These are phyloP conservation scores for Cydia splendana DNA, from an alignment of 1,140 invertebrate species.

Conservation along the genomic window DNA sequence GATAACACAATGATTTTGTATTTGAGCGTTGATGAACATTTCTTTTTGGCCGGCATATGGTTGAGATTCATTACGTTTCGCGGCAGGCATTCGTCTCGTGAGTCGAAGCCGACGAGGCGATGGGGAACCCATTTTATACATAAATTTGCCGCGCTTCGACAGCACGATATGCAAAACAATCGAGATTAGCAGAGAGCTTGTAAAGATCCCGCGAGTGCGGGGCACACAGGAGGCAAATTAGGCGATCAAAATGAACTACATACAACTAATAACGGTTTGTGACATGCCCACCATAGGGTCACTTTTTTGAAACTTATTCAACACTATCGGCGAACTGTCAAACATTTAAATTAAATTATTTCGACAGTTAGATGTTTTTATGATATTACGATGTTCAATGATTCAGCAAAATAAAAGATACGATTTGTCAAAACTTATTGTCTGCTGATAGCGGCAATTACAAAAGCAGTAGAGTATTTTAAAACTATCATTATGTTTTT, in stretches of 20 bases:
- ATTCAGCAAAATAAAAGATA: too few relatives aligned
- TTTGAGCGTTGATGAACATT: slow-evolving; percentile 44
- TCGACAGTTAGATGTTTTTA: too few relatives aligned
- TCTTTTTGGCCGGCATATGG: slow-evolving; percentile 41
- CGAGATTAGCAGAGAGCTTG: slow-evolving; percentile 53
- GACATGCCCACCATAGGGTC: not conserved
- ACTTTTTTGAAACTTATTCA: too few relatives aligned
- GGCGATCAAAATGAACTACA: not conserved
- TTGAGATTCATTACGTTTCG: slow-evolving; percentile 38
- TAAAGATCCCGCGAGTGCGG: slow-evolving; percentile 34
- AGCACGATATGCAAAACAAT: slow-evolving; percentile 70
- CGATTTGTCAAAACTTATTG: too few relatives aligned
- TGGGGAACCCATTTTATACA: slow-evolving; percentile 63
- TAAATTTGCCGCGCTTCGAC: slow-evolving; percentile 65
- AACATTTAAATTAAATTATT: too few relatives aligned
- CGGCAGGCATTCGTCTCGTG: slow-evolving; percentile 38
- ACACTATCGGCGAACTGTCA: too few relatives aligned
- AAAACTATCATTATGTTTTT: too few relatives aligned
- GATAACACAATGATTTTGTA: slow-evolving; percentile 60
- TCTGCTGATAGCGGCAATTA: too few relatives aligned
- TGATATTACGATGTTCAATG: too few relatives aligned
- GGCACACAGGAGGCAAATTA: slow-evolving; percentile 33
- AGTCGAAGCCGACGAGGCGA: slow-evolving; percentile 45
- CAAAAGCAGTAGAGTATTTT: too few relatives aligned
- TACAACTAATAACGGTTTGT: not conserved